phyloP scores from a whole-genome alignment of 1,140 invertebrate species.

The Aphidius gifuensis region DNA sequence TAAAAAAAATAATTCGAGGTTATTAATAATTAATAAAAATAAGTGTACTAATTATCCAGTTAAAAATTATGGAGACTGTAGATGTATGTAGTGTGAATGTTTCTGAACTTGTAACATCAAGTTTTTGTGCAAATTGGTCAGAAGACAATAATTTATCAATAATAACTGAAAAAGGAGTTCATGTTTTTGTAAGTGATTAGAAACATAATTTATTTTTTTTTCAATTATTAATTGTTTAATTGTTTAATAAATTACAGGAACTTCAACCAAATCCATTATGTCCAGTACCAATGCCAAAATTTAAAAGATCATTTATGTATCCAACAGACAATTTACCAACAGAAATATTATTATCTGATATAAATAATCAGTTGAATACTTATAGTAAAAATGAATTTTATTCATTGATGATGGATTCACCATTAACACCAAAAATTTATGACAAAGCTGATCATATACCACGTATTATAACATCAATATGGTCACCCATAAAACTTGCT shows the following conservation, averaged over 20 bases:
- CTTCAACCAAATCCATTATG: slow-evolving; percentile 41
- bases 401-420: slow-evolving; percentile 37
- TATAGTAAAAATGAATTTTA: slow-evolving; percentile 40
- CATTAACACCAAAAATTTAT: slow-evolving; percentile 39
- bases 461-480: slow-evolving; percentile 36
- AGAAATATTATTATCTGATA: slow-evolving; percentile 26
- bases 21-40: too few species aligned
- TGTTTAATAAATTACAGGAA: slow-evolving; percentile 32
- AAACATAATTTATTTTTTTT: too few species aligned
- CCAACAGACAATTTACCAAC: slow-evolving; percentile 36
- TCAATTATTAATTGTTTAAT: too few species aligned
- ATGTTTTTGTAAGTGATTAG: slow-evolving; percentile 45
- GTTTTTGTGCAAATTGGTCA: slow-evolving; percentile 48
- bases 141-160: slow-evolving; percentile 48
- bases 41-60: too few species aligned
- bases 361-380: slow-evolving; percentile 34
- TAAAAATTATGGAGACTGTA: slow-evolving; percentile 33
- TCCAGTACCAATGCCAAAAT: slow-evolving; percentile 34
- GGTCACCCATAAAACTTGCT: slow-evolving; percentile 45
- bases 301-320: slow-evolving; percentile 45
- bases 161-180: slow-evolving; percentile 44
- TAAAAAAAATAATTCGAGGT: too few species aligned
- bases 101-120: slow-evolving; percentile 36
- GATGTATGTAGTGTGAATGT: slow-evolving; percentile 42
- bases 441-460: slow-evolving; percentile 28